Evolutionary conservation across 2,888 invertebrate species (phyloP).

Genomic region (Sminthurinus aureus): DNA sequence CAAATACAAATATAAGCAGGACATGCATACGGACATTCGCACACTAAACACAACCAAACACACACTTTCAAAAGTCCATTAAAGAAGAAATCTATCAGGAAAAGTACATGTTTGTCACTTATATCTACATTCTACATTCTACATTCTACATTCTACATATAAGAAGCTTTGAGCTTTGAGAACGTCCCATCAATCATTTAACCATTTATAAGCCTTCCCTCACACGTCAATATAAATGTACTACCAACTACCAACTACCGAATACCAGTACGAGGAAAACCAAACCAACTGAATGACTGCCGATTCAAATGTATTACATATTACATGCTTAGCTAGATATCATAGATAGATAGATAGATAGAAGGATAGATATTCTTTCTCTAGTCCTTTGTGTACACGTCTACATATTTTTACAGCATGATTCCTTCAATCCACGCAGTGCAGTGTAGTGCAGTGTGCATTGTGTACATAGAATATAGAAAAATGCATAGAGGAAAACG

Average conservation of each 20-base stretch:
- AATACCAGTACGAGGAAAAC: neutral
- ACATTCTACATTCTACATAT: neutral
- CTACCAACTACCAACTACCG: neutral
- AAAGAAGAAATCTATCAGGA: slow-evolving; percentile 43
- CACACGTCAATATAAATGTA: slow-evolving; percentile 46
- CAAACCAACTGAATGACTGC: neutral
- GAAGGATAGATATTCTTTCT: neutral
- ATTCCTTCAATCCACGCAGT: neutral
- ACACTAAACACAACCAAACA: no score
- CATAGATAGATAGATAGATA: no score
- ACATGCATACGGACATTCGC: neutral
- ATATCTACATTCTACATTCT: neutral
- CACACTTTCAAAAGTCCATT: slow-evolving; percentile 42
- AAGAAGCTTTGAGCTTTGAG: no score
- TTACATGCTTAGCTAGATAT: neutral
- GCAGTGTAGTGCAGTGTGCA: neutral
- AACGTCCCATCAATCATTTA: slow-evolving; percentile 46
- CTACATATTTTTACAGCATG: neutral
- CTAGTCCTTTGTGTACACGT: neutral
- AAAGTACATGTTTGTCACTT: slow-evolving; percentile 46
- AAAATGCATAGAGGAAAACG: neutral
- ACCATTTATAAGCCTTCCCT: slow-evolving; percentile 45
- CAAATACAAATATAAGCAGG: neutral
- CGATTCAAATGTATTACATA: neutral
- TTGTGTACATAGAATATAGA: neutral